phyloP scores from a whole-genome alignment of 2,888 invertebrate genomes.

The Caenorhabditis sp. region DNA sequence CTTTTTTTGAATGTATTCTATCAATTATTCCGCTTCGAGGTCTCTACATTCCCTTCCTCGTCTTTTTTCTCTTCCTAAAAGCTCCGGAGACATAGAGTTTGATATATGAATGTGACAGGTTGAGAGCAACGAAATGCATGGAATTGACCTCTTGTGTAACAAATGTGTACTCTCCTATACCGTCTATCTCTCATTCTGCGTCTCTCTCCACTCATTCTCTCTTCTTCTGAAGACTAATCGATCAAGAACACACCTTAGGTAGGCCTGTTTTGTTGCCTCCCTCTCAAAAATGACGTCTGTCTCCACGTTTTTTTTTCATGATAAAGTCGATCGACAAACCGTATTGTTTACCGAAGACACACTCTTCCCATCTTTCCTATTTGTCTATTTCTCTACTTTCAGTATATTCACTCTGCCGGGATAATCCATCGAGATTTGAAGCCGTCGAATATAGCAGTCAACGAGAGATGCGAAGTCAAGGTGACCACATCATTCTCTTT shows the following conservation, averaged over 20 bases:
- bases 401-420: constrained; percentile 97
- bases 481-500: constrained; percentile 76
- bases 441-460: constrained; percentile 98
- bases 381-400: constrained; percentile 64
- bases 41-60: constrained; percentile 8
- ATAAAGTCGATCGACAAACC: constrained; percentile 39
- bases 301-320: constrained; percentile 50
- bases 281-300: constrained; percentile 31
- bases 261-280: constrained; percentile 23
- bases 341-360: constrained; percentile 41
- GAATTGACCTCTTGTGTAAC: background rate
- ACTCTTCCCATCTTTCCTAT: constrained; percentile 20
- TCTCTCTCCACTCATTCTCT: constrained; percentile 16
- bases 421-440: constrained; percentile 98
- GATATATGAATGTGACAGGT: constrained; percentile 42
- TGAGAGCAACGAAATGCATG: background rate
- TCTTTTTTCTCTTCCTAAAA: background rate
- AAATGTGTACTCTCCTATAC: constrained; percentile 4
- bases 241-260: constrained; percentile 17
- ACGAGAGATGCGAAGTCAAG: constrained; percentile 97
- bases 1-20: constrained; percentile 31
- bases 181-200: constrained; percentile 15
- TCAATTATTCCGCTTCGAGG: constrained; percentile 40
- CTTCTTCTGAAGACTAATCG: constrained; percentile 10
- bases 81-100: constrained; percentile 18